Percentiles rank a stretch among this genome's conserved stretches.
Evolutionary conservation across 2,113 vertebrate species (phyloP).

Genomic region (Tachycineta bicolor): DNA sequence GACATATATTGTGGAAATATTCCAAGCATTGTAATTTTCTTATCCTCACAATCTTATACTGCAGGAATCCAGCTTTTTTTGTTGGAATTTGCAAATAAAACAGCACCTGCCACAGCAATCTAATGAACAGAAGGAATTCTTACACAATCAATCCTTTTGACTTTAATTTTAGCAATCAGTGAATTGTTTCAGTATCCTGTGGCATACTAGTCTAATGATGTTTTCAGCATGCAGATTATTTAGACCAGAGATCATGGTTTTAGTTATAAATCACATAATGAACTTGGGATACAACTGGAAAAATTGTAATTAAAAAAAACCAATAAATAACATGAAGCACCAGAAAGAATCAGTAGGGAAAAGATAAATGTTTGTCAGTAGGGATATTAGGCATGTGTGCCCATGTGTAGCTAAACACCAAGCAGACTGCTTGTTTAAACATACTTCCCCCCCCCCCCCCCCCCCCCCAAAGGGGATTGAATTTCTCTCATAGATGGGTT

Average conservation of each 20-base stretch:
- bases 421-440: not conserved
- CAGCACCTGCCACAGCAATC: not conserved
- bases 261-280: not conserved
- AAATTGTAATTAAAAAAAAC: not conserved
- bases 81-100: not conserved
- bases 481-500: constrained; percentile 30
- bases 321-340: not conserved
- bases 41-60: not conserved
- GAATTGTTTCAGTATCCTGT: not conserved
- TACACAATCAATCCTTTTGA: not conserved
- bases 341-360: not conserved
- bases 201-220: not conserved
- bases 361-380: not conserved
- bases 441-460: too few relatives aligned
- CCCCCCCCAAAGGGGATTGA: not conserved
- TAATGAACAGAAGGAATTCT: not conserved
- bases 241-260: not conserved
- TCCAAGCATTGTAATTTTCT: not conserved
- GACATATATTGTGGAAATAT: not conserved
- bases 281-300: not conserved
- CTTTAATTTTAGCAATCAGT: not conserved
- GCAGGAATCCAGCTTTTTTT: not conserved
- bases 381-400: not conserved
- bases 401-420: not conserved
- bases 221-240: not conserved